Evolutionary conservation across 1,140 invertebrate species (phyloP).

Genomic region (Drosophila repletoides): DNA sequence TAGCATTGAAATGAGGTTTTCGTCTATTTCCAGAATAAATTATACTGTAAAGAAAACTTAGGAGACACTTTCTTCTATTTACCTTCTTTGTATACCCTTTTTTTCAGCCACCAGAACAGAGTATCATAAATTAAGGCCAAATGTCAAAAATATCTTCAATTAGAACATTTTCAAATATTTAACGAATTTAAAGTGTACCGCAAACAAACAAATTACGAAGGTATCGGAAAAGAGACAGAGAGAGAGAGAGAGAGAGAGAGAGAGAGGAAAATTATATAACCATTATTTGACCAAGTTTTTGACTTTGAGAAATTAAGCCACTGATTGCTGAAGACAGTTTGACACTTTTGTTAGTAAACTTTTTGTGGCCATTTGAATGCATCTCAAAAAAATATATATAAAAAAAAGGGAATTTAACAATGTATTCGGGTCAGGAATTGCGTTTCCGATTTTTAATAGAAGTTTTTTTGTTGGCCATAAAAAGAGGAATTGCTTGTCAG

Average conservation of each 20-base stretch:
- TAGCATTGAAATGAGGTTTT: neutral
- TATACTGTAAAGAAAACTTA: too few relatives aligned
- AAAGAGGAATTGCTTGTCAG: slow-evolving; percentile 8
- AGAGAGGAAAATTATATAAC: slow-evolving; percentile 21
- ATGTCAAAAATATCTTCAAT: slow-evolving; percentile 22
- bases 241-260: neutral
- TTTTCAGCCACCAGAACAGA: neutral
- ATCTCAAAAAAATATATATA: slow-evolving; percentile 1
- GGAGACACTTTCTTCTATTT: too few relatives aligned
- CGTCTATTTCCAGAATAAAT: too few relatives aligned
- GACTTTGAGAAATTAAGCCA: slow-evolving; percentile 45
- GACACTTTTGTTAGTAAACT: slow-evolving; percentile 33
- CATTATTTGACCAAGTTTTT: slow-evolving; percentile 28
- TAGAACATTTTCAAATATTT: slow-evolving; percentile 27
- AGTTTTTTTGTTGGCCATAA: neutral
- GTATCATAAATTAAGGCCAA: slow-evolving; percentile 6
- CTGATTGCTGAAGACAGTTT: slow-evolving; percentile 41
- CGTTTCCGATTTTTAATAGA: slow-evolving; percentile 5
- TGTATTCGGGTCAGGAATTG: slow-evolving; percentile 10
- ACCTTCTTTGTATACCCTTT: neutral
- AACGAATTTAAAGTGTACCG: slow-evolving; percentile 18
- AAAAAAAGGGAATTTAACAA: slow-evolving; percentile 7
- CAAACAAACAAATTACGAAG: slow-evolving; percentile 15
- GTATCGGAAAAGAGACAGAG: neutral
- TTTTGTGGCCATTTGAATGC: slow-evolving; percentile 12